phyloP scores from a whole-genome alignment of 2,113 vertebrate genomes.

The Rhynchopsitta pachyrhyncha region DNA sequence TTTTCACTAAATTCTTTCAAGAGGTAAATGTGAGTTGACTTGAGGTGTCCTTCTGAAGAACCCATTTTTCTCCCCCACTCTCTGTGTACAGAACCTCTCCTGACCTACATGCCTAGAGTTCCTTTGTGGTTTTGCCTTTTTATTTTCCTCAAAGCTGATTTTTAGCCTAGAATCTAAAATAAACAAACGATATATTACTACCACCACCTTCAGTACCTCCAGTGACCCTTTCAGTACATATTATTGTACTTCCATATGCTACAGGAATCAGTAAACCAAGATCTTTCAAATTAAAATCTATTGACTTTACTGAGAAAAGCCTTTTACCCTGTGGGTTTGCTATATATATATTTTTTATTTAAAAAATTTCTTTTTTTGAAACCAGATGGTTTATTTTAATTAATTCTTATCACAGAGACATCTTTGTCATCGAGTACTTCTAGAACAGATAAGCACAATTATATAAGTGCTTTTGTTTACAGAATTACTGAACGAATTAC shows the following conservation, averaged over 20 bases:
- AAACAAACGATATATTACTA: neutral
- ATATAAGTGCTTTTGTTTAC: slow-evolving; percentile 69
- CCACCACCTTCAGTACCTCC: neutral
- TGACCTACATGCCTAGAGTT: neutral
- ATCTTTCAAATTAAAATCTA: neutral
- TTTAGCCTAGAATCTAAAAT: neutral
- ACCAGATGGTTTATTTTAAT: slow-evolving; percentile 75
- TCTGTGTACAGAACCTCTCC: neutral
- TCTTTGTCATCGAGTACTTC: slow-evolving; percentile 66
- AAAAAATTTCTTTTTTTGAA: slow-evolving; percentile 21
- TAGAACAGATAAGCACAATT: slow-evolving; percentile 71
- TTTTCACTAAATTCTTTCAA: neutral
- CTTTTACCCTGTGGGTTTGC: neutral
- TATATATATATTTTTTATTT: neutral
- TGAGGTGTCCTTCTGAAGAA: neutral
- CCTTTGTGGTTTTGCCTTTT: neutral
- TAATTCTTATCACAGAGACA: slow-evolving; percentile 71
- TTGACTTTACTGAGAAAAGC: neutral
- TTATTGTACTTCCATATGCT: neutral
- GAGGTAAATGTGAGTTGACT: neutral
- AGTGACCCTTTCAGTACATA: neutral
- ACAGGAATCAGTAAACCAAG: neutral
- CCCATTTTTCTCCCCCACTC: neutral
- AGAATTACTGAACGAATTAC: slow-evolving; percentile 63
- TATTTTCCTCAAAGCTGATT: neutral